phyloP scores from a whole-genome alignment of 2,797 vertebrate species.

The Anomalospiza imberbis region DNA sequence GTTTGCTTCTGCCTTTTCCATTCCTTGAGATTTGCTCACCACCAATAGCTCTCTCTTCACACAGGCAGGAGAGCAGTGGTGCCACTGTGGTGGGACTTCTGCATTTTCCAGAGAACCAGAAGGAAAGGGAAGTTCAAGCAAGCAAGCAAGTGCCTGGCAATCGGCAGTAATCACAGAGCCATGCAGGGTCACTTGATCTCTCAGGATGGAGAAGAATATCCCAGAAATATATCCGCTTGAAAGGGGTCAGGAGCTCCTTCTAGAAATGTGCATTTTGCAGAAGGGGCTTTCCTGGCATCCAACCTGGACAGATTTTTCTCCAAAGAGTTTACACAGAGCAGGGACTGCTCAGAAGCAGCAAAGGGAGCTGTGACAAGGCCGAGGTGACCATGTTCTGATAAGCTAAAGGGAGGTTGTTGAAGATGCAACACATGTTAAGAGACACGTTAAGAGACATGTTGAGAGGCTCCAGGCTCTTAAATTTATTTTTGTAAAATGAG shows the following conservation, averaged over 20 bases:
- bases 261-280: background rate
- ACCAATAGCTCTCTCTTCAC: background rate
- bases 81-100: rapidly evolving
- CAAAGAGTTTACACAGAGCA: background rate
- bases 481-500: background rate
- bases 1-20: background rate
- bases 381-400: background rate
- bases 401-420: background rate
- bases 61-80: background rate
- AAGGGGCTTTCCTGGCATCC: background rate
- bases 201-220: background rate
- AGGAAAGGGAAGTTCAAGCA: background rate
- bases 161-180: background rate
- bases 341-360: background rate
- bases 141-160: background rate
- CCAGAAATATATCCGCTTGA: background rate
- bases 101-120: background rate
- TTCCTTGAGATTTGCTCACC: background rate
- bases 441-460: background rate
- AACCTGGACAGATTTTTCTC: rapidly evolving
- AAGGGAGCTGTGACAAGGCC: background rate
- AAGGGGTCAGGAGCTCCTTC: background rate
- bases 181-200: background rate
- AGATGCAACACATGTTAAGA: background rate
- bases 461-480: background rate